Base-by-base conservation (phyloP, 2,888 invertebrate species). In the Athetis lepigone region DNA sequence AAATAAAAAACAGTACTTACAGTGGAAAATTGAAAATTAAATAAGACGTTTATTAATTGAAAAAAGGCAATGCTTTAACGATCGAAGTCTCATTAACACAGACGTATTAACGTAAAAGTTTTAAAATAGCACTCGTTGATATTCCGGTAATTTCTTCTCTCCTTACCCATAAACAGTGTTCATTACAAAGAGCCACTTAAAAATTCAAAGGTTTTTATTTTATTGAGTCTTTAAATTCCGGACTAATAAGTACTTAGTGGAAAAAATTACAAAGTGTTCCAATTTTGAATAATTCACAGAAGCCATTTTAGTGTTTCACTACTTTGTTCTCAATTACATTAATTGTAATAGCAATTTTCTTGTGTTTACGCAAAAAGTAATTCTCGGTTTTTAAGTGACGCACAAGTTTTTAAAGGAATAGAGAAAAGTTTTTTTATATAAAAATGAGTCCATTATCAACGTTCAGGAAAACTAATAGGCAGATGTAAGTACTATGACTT, bases 401-500 rank as follows among this genome's bases (percentile, higher is more conserved):
- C 63, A 75, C 68, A 27, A 43, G n/a, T 39, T 42, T n/a, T 51
- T 8, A 43, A 8, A 57, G 55, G 43, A 61, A 69, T 46, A 61
- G n/a, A 62, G 50, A 68, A 54, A 42, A 43, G 23, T 29, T 40
- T 64, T 60, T 29, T 36, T 65, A 61, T 25, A 3, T 23, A 42
- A 65, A 73, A 70, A 90, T 89, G 88, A 86, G 89, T 75, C 88
- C 89, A 69, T 71, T 88, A 58, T 66, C 80, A 11, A 85, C 81
- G 16, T 75, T 88, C 56, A 86, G 51, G 70, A 89, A 88, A 81
- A 80, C 66, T 50, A 81, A 84, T 36, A 80, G 81, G 58, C 81
- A 86, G 65, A 78, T 86, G 88, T 88, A 79, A 89, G 89, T 84
- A 70, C 16, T 0, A n/a, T n/a, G 13, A n/a, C n/a, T 7, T 42